Evolutionary conservation across 2,888 invertebrate species (phyloP).

Genomic region (Falcaria lacertinaria): DNA sequence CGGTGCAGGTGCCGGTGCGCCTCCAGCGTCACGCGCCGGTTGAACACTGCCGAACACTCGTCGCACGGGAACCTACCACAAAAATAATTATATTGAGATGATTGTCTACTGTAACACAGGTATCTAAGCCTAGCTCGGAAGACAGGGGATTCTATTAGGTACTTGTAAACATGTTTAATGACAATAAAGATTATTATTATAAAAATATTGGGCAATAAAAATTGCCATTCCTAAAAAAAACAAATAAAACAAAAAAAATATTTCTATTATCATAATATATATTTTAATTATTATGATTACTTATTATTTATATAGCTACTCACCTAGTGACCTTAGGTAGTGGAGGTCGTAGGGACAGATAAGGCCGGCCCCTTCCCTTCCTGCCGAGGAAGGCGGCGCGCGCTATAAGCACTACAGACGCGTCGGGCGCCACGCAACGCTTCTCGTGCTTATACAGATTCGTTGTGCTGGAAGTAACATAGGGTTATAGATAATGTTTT

Average conservation of each 20-base stretch:
- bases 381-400: conserved; percentile 50
- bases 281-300: too few relatives aligned
- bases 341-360: conserved; percentile 16
- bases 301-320: conserved; percentile 5
- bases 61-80: conserved; percentile 38
- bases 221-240: too few relatives aligned
- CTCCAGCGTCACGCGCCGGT: conserved; percentile 26
- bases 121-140: too few relatives aligned
- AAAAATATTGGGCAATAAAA: too few relatives aligned
- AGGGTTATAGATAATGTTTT: neutral
- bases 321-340: conserved; percentile 11
- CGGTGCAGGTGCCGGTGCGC: conserved; percentile 51
- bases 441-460: conserved; percentile 71
- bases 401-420: conserved; percentile 44
- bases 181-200: too few relatives aligned
- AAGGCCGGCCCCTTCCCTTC: conserved; percentile 51
- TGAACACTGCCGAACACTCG: conserved; percentile 47
- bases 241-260: too few relatives aligned
- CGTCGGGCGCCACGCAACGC: conserved; percentile 49
- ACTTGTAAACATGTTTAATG: too few relatives aligned
- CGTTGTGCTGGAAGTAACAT: conserved; percentile 43
- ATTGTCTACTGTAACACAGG: too few relatives aligned
- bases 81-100: too few relatives aligned
- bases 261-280: too few relatives aligned
- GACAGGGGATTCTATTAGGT: too few relatives aligned